Evolutionary conservation across 1,140 invertebrate genomes (phyloP), one percentile per base, ranked within the genome.

Genomic region (Zaprionus ornatus): DNA sequence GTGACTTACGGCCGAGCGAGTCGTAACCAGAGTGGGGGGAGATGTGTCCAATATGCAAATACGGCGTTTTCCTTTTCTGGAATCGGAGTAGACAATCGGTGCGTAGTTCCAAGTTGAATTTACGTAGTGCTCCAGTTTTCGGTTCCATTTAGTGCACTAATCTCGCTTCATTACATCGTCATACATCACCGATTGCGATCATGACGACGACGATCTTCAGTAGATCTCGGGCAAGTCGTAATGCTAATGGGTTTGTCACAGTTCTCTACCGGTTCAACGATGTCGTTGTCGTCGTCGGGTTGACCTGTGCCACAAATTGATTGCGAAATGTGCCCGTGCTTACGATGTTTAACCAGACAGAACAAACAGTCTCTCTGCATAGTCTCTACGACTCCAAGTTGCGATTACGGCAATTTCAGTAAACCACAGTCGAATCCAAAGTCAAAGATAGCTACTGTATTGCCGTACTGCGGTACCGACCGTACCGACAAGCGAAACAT

Each of bases 151-250:
- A 80, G 78, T 78, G 68, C 80, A 79, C 77, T 82, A 90, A 90
- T 82, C 79, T 90, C 76, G 85, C 75, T 90, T 90, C 76, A 90
- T 90, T 90, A 90, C 82, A 82, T 74, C 77, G 86, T 90, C 85
- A 90, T 75, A 90, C 81, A 73, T 82, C 73, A 90, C 67, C 59
- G 81, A 81, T 66, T 78, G 67, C 42, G 54, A 65, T 60, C 40
- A 76, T 54, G 61, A 27, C 48, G 56, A 32, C 29, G 3, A 50
- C 50, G 45, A 54, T n/a, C 27, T 52, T 17, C 40, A 55, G 40
- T 45, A 67, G 60, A 84, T 71, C 52, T 76, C 59, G 48, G 42
- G 12, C 65, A 52, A 37, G 13, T 32, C 27, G 66, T 32, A 64
- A 55, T 40, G 60, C 70, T 84, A 81, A 82, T 90, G 75, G 54